Base-by-base conservation (phyloP, 2,888 invertebrate genomes). In the Tryphoninae sp. region DNA sequence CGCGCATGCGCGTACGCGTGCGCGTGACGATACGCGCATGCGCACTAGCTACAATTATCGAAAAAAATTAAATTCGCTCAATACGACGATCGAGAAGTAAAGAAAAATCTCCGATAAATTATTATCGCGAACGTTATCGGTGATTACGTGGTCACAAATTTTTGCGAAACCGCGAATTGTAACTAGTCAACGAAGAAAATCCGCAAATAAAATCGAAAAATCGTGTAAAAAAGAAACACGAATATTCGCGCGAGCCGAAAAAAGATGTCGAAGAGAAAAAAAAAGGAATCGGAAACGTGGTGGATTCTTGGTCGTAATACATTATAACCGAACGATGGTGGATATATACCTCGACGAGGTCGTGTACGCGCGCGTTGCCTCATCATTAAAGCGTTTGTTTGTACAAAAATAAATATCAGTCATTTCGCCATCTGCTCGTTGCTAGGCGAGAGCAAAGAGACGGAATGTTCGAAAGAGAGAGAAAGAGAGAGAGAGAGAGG, bases 381-480 rank as follows among this genome's bases (percentile, higher is more conserved):
- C 88, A 87, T 87, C 88, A 87, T 89, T 87, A 88, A 89, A 89
- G 87, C 88, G 88, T 87, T 88, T 88, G 89, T 90, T 90, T 90
- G 88, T 88, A 89, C 86, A 87, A 90, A 89, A 90, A 90, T 88
- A 89, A 89, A 88, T 89, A 89, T 86, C 84, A 83, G 82, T 82
- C 81, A 75, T 83, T 84, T 79, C 83, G 78, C 80, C 85, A 84
- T 82, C 81, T 83, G 83, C 81, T 65, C 73, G 82, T 79, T 82
- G 80, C 82, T 80, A 82, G 80, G 82, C 82, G 59, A 73, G 68
- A 65, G 71, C 51, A 73, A 82, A 9, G 53, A 53, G n/a, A 62
- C 58, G 19, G 22, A 49, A 59, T 61, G 76, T 23, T 53, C 42
- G 62, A 62, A 61, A 69, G 53, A 33, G 49, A 51, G 58, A 59